Conservation (phyloP, 2,888 invertebrate species). For the Oxycera nigricornis region DNA sequence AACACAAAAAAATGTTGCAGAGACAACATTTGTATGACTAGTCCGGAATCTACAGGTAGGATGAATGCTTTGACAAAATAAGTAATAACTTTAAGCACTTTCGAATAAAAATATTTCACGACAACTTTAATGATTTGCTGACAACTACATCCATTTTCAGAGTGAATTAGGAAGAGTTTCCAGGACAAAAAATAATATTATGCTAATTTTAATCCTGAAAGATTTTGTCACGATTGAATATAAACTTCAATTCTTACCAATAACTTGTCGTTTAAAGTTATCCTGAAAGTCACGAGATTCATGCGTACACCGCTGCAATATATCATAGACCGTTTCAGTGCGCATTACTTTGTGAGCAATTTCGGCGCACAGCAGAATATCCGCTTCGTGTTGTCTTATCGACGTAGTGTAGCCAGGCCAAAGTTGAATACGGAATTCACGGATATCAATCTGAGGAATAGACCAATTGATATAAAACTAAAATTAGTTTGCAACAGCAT, state of each 20-base stretch:
- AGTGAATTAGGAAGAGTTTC: too few relatives aligned
- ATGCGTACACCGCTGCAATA: conserved; percentile 66
- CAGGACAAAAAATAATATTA: neutral
- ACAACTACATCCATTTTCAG: neutral
- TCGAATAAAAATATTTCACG: too few relatives aligned
- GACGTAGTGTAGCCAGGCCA: conserved; percentile 88
- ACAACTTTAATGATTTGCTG: neutral
- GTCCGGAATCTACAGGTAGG: too few relatives aligned
- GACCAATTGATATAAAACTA: neutral
- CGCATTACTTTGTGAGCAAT: conserved; percentile 85
- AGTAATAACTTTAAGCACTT: too few relatives aligned
- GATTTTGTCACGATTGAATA: too few relatives aligned
- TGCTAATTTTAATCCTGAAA: neutral
- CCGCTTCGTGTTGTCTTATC: conserved; percentile 81
- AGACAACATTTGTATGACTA: too few relatives aligned
- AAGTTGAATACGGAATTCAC: conserved; percentile 72
- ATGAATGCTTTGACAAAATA: too few relatives aligned
- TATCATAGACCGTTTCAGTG: conserved; percentile 74
- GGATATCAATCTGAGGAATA: conserved; percentile 64
- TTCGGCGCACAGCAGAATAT: conserved; percentile 80
- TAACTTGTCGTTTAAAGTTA: conserved; percentile 65
- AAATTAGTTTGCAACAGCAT: too few relatives aligned
- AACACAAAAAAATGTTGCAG: too few relatives aligned
- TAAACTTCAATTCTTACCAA: conserved; percentile 63
- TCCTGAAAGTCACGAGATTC: conserved; percentile 65